Evolutionary conservation across 2,888 invertebrate genomes (phyloP).

Genomic region (Xanthorhoe spadicearia): DNA sequence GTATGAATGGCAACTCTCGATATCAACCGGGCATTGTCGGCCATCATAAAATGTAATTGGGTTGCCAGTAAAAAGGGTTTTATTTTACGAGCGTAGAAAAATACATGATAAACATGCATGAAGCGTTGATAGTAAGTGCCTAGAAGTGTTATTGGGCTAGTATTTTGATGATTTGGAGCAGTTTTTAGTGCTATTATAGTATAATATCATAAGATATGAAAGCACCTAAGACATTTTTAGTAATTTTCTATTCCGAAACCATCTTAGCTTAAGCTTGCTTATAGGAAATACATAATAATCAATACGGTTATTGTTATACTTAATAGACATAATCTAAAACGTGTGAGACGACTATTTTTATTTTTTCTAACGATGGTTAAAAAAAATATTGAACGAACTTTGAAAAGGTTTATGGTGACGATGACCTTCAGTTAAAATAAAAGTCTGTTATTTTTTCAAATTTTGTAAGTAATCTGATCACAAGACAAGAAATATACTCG

Average conservation of each 20-base stretch:
- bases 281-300: too few species aligned
- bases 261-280: background rate
- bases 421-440: too few species aligned
- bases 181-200: slow-evolving; percentile 2
- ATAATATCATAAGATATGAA: background rate
- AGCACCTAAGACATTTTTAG: background rate
- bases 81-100: slow-evolving; percentile 77
- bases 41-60: slow-evolving; percentile 83
- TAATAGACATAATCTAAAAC: too few species aligned
- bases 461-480: too few species aligned
- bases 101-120: slow-evolving; percentile 78
- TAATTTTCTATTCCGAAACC: background rate
- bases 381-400: too few species aligned
- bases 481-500: too few species aligned
- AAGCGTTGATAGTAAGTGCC: slow-evolving; percentile 55
- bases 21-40: slow-evolving; percentile 71
- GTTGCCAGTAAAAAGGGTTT: slow-evolving; percentile 80
- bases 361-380: too few species aligned
- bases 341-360: too few species aligned
- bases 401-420: too few species aligned
- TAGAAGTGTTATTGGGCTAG: slow-evolving; percentile 48
- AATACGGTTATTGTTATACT: too few species aligned
- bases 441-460: too few species aligned
- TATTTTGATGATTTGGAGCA: slow-evolving; percentile 13
- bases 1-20: slow-evolving; percentile 69